Evolutionary conservation across 2,113 vertebrate genomes (phyloP), one percentile per base, ranked within the genome.

Genomic region (Peromyscus maniculatus): DNA sequence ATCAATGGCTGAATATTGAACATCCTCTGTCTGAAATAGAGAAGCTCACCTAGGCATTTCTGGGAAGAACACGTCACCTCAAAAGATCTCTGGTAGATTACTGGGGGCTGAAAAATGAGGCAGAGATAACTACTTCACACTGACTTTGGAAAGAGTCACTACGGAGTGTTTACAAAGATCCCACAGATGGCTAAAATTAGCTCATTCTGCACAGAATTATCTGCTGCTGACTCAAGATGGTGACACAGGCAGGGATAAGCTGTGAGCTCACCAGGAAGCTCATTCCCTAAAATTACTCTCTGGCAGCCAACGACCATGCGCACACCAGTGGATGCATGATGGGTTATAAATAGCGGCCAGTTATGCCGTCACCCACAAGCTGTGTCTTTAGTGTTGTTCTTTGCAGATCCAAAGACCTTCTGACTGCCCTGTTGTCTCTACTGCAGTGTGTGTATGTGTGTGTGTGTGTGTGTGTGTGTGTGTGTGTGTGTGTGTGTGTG

Each of bases 201-300:
- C 91, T 89, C 95, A 71, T 95, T 98, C 94, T 97, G 89, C 26
- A 97, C 87, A 94, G 97, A 97, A 97, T 98, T 98, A 98, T 96
- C 92, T 2, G 94, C 96, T 92, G 91, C 98, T 98, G 98, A 99
- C 97, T 99, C 98, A 98, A 98, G 98, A 98, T 98, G 98, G 97
- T 98, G 98, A 98, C 87, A 98, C 97, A 98, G 98, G 98, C 96
- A 98, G 97, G 95, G 66, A 93, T 97, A 97, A 98, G 82, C 98
- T 98, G 98, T 98, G 96, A 98, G 98, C 97, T 98, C 98, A 95
- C 98, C 97, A 96, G 97, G 96, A 97, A 96, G 97, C 88, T 97
- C 98, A 97, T 91, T 96, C 89, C 97, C 98, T 98, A 98, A 99
- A 99, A 98, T 98, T 94, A 96, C 96, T 98, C 95, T 97, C 97